These are phyloP conservation scores for Siderastrea siderea DNA, from an alignment of 92 coral and sea anemone genomes.

Conservation along the genomic window DNA sequence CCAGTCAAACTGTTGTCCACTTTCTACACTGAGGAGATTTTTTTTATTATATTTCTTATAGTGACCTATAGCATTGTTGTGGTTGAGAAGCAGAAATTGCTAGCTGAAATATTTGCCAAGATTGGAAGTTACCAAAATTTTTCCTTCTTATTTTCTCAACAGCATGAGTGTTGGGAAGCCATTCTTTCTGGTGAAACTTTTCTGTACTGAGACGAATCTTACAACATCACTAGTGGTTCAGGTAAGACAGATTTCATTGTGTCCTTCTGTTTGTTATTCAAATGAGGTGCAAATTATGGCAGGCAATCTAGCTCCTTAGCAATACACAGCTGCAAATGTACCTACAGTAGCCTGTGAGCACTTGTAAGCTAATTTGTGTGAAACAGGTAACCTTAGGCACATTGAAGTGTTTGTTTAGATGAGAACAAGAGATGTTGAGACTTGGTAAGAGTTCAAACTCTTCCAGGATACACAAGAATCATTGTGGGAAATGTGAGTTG, in stretches of 20 bases:
- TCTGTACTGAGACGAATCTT: slow-evolving; percentile 57
- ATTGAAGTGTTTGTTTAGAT: too few relatives aligned
- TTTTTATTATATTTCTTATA: too few relatives aligned
- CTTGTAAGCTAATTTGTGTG: too few relatives aligned
- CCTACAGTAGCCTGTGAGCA: too few relatives aligned
- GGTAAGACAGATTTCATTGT: slow-evolving; percentile 37
- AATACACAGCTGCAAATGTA: too few relatives aligned
- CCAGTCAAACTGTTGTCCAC: background rate
- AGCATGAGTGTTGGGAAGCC: slow-evolving; percentile 79
- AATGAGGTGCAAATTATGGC: too few relatives aligned
- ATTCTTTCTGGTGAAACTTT: slow-evolving; percentile 79
- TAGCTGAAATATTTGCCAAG: background rate
- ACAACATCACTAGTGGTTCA: slow-evolving; percentile 67
- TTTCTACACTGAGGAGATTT: too few relatives aligned
- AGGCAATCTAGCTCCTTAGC: too few relatives aligned
- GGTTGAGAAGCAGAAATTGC: background rate
- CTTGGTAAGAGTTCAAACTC: background rate
- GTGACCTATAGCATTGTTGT: too few relatives aligned
- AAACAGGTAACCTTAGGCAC: too few relatives aligned
- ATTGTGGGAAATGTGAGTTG: background rate
- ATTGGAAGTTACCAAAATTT: background rate
- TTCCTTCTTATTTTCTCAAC: background rate
- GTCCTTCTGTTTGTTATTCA: too few relatives aligned
- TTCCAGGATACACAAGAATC: background rate
- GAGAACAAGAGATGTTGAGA: background rate